Evolutionary conservation across 2,888 invertebrate species (phyloP).

Genomic region (Hirtodrosophila cameraria): DNA sequence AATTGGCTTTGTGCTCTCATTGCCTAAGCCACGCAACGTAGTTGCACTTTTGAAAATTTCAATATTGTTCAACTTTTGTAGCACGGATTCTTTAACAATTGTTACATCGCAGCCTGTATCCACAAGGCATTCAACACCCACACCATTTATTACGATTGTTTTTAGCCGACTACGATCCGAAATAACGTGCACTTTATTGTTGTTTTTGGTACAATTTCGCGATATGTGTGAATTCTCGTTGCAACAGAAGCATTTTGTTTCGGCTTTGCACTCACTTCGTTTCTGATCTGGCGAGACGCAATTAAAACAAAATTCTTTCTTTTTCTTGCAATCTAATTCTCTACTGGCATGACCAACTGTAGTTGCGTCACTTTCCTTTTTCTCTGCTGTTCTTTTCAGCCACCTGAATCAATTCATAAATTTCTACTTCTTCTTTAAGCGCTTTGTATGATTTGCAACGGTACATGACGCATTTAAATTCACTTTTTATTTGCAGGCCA

Average conservation of each 20-base stretch:
- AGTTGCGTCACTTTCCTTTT: not conserved
- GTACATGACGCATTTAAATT: not conserved
- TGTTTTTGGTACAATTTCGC: constrained; percentile 4
- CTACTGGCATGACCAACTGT: not conserved
- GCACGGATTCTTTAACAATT: no score
- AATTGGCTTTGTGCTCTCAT: no score
- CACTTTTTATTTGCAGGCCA: not conserved
- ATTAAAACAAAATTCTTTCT: constrained; percentile 11
- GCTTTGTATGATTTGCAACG: constrained; percentile 1
- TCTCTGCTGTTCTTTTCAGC: not conserved
- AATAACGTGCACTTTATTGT: not conserved
- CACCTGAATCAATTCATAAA: not conserved
- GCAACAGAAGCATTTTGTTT: constrained; percentile 13
- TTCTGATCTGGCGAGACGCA: constrained; percentile 17
- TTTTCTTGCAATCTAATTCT: no score
- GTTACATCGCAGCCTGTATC: no score
- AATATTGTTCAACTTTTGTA: no score
- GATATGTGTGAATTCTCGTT: constrained; percentile 8
- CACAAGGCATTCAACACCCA: no score
- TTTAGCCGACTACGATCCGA: not conserved
- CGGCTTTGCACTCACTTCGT: constrained; percentile 2
- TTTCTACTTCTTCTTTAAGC: not conserved
- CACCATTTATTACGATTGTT: no score
- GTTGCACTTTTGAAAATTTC: no score
- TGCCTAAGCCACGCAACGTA: no score